These are phyloP conservation scores for Hyla sarda DNA, from an alignment of 2,113 vertebrate genomes.

Conservation along the genomic window DNA sequence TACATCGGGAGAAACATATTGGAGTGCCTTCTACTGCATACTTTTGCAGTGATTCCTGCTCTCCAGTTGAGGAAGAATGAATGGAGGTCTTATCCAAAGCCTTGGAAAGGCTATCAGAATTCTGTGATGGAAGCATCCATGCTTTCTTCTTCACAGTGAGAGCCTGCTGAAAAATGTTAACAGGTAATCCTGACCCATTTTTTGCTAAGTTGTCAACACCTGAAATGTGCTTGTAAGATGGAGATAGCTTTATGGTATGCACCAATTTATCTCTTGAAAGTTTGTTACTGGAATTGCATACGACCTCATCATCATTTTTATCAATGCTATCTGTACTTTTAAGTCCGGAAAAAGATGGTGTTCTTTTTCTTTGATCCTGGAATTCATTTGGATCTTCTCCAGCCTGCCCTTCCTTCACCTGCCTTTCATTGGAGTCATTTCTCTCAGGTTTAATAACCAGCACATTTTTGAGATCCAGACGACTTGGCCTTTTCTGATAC, in stretches of 20 bases:
- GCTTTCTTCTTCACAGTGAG: conserved; percentile 34
- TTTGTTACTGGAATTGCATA: conserved; percentile 67
- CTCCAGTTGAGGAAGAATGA: conserved; percentile 64
- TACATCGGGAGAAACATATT: conserved; percentile 92
- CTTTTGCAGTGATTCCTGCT: conserved; percentile 87
- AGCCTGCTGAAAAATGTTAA: conserved; percentile 22
- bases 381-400: conserved; percentile 59
- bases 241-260: conserved; percentile 90
- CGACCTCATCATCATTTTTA: conserved; percentile 68
- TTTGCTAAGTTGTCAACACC: conserved; percentile 78
- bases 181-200: not conserved
- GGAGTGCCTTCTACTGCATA: conserved; percentile 88
- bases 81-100: conserved; percentile 77
- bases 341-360: conserved; percentile 63
- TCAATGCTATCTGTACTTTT: conserved; percentile 63
- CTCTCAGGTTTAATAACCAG: conserved; percentile 69
- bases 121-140: conserved; percentile 66
- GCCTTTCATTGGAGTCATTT: not conserved
- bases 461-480: conserved; percentile 85
- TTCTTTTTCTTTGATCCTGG: conserved; percentile 66
- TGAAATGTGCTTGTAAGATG: conserved; percentile 89
- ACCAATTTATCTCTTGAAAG: conserved; percentile 76
- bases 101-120: conserved; percentile 73
- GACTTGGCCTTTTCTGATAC: conserved; percentile 83
- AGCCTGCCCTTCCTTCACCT: conserved; percentile 39